Base-by-base conservation (phyloP, 2,113 vertebrate genomes). In the Pluvianellus socialis region DNA sequence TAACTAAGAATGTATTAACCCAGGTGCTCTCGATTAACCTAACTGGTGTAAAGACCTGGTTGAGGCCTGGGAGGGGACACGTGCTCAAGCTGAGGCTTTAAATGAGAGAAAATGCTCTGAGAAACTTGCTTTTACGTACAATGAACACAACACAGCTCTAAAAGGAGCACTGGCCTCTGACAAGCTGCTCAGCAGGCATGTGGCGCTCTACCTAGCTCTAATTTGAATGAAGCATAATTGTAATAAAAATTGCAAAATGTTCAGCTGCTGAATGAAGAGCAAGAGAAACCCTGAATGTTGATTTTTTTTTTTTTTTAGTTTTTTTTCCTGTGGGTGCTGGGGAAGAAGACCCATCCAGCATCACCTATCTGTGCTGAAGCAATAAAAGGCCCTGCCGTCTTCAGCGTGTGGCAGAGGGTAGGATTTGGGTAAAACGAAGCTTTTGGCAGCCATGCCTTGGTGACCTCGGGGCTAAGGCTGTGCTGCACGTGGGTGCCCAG, bases 1-100 rank as follows among this genome's bases (percentile, higher is more conserved):
- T 94, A 89, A 92, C 80, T 90, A 93, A 91, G 56, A 93, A 74
- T 86, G 35, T 91, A 47, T 89, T 92, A 77, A 92, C 92, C 72
- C 74, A 87, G 76, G 70, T 68, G 59, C 81, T 91, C 42, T 50
- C 26, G 49, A 83, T 96, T 94, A 93, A 74, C 45, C 6, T 49
- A 90, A 81, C 59, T 91, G 56, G 61, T 14, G 53, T 66, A 66
- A 75, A 90, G 96, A 56, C 67, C 58, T 76, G 58, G 84, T 32
- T 79, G 71, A 90, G 76, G 68, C 62, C 42, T 85, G 93, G 67
- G 47, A 81, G 63, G 76, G 79, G n/a, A 38, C 73, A 55, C 30
- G 30, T 70, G 30, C 55, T 40, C 23, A 21, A 83, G 82, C 27
- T 94, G 84, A n/a, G 49, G 73, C 19, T 63, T 84, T 56, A 33